These are phyloP conservation scores for Macropodus opercularis DNA, from an alignment of 2,797 vertebrate species.

Conservation along the genomic window DNA sequence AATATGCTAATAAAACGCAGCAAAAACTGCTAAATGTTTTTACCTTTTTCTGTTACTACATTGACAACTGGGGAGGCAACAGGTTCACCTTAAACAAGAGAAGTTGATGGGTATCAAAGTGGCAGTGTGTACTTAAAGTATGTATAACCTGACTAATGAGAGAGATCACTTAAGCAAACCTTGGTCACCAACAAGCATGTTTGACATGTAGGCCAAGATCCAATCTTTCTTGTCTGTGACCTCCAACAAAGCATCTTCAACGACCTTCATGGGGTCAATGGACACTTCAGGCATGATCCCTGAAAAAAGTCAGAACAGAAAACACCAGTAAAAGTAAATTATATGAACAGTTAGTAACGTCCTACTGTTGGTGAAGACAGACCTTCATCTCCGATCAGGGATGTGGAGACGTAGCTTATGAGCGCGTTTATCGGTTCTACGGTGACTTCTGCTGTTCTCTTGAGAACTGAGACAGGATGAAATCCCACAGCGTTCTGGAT, in stretches of 20 bases:
- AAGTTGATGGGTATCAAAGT: background rate
- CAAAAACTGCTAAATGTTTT: background rate
- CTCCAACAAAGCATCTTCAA: constrained; percentile 76
- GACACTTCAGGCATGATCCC: constrained; percentile 73
- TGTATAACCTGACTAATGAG: background rate
- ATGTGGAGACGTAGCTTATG: constrained; percentile 58
- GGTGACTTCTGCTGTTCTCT: constrained; percentile 61
- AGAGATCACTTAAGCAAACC: constrained; percentile 48
- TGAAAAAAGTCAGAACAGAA: constrained; percentile 54
- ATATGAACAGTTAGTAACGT: background rate
- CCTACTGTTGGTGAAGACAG: background rate
- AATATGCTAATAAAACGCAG: background rate
- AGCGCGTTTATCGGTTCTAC: constrained; percentile 69
- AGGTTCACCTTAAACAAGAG: constrained; percentile 53
- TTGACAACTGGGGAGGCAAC: constrained; percentile 39
- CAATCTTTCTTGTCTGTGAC: constrained; percentile 77
- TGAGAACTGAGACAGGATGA: constrained; percentile 63
- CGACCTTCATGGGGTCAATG: constrained; percentile 77
- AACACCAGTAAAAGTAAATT: too few species aligned
- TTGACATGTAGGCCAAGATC: constrained; percentile 77
- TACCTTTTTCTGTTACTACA: constrained; percentile 68
- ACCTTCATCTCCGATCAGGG: constrained; percentile 71
- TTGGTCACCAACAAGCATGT: constrained; percentile 75
- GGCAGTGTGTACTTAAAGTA: background rate
- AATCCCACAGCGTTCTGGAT: constrained; percentile 67